Evolutionary conservation across 1,140 invertebrate species (phyloP).

Genomic region (Drosophila melanogaster): Release_6_plus_ISO1_MT NT_033777.3:15231001-15231500

Average conservation of each 20-base stretch:
- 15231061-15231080: conserved; percentile 70
- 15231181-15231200: conserved; percentile 55
- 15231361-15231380: conserved; percentile 47
- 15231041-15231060: conserved; percentile 73
- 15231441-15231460: neutral
- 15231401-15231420: neutral
- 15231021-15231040: conserved; percentile 74
- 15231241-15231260: conserved; percentile 54
- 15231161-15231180: conserved; percentile 38
- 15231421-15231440: neutral
- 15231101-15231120: accelerated
- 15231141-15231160: conserved; percentile 26
- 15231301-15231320: conserved; percentile 63
- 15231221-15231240: conserved; percentile 58
- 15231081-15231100: conserved; percentile 70
- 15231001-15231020: conserved; percentile 61
- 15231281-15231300: conserved; percentile 68
- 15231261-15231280: conserved; percentile 69
- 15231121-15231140: neutral
- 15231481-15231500: conserved; percentile 46
- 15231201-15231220: conserved; percentile 31
- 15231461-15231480: conserved; percentile 58
- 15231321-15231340: conserved; percentile 75
- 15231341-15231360: conserved; percentile 68
- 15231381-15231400: conserved; percentile 55